phyloP scores from a whole-genome alignment of 2,797 vertebrate species.

The Cichlasoma orientale region DNA sequence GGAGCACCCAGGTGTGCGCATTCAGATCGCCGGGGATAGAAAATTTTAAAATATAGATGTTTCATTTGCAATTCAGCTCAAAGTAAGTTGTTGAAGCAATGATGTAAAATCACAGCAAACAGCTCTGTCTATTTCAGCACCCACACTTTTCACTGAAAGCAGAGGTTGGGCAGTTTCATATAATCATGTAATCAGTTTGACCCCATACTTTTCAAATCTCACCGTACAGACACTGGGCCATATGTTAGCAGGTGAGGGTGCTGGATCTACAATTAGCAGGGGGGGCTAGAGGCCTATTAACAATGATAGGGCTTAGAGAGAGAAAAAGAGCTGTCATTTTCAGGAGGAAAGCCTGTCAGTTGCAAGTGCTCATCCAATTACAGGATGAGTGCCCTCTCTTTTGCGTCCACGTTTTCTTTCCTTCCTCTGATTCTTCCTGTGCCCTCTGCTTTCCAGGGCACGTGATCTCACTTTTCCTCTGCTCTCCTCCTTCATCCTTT shows the following conservation, averaged over 20 bases:
- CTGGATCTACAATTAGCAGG: slow-evolving; percentile 38
- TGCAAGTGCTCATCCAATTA: slow-evolving; percentile 72
- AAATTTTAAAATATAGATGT: slow-evolving; percentile 28
- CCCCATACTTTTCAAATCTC: slow-evolving; percentile 8
- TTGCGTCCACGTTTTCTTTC: slow-evolving; percentile 4
- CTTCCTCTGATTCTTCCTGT: slow-evolving; percentile 22
- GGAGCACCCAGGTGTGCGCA: slow-evolving; percentile 41
- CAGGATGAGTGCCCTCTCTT: slow-evolving; percentile 46
- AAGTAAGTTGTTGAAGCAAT: neutral
- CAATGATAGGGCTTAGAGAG: slow-evolving; percentile 40
- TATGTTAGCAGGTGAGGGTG: slow-evolving; percentile 32
- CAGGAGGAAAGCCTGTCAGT: slow-evolving; percentile 56
- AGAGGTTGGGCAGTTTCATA: neutral
- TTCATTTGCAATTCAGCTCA: slow-evolving; percentile 3
- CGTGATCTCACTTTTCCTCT: slow-evolving; percentile 43
- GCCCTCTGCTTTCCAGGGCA: slow-evolving; percentile 40
- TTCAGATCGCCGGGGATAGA: slow-evolving; percentile 7
- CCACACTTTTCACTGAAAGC: neutral
- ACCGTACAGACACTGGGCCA: slow-evolving; percentile 6
- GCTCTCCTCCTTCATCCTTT: slow-evolving; percentile 23
- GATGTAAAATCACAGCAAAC: neutral
- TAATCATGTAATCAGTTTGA: slow-evolving; percentile 26
- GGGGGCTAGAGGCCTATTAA: slow-evolving; percentile 45
- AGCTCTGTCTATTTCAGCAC: neutral
- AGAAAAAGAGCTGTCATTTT: slow-evolving; percentile 64